Percentiles rank a stretch among this genome's conserved stretches.
These are phyloP conservation scores for Muscicapa adusta DNA, from an alignment of 2,113 vertebrate species.

Conservation along the genomic window DNA sequence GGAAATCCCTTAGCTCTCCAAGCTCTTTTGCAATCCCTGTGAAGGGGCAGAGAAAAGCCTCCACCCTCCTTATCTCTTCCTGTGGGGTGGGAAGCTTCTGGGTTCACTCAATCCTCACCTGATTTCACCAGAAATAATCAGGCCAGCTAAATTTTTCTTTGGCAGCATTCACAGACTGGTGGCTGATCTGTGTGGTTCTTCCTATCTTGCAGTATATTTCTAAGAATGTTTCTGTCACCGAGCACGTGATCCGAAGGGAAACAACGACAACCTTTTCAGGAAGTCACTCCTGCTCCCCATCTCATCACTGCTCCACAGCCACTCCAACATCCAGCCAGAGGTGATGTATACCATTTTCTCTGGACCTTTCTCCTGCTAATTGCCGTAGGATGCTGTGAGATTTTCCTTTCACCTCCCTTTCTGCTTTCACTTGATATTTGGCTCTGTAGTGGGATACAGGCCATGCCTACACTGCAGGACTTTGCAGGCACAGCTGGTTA, in stretches of 20 bases:
- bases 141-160: neutral
- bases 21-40: neutral
- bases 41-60: neutral
- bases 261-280: conserved; percentile 89
- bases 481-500: neutral
- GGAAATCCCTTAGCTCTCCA: neutral
- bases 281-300: conserved; percentile 93
- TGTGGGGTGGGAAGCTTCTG: rapidly evolving
- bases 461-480: neutral
- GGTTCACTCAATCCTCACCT: neutral
- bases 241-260: conserved; percentile 89
- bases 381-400: neutral
- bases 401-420: neutral
- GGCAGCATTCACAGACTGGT: neutral
- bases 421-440: neutral
- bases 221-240: conserved; percentile 91
- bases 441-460: neutral
- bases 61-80: neutral
- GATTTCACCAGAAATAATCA: neutral
- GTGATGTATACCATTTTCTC: conserved; percentile 51
- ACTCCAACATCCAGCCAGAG: conserved; percentile 93
- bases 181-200: neutral
- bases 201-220: conserved; percentile 86
- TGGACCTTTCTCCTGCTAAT: neutral
- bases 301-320: conserved; percentile 92